Evolutionary conservation across 2,113 vertebrate species (phyloP).

Genomic region (Macroglossus sobrinus): DNA sequence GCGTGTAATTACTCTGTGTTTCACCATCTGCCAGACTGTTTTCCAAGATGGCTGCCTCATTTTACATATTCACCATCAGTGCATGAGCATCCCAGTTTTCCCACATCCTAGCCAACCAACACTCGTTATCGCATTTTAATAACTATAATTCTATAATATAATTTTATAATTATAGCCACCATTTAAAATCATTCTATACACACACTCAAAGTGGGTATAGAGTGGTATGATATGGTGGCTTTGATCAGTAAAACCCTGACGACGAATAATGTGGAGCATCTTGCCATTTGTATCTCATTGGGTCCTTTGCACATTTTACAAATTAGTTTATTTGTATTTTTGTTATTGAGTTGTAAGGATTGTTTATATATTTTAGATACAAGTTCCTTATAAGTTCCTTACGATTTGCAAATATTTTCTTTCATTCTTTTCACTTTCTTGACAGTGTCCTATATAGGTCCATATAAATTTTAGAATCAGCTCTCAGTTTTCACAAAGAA

Average conservation of each 20-base stretch:
- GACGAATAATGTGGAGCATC: background rate
- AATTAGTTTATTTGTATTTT: background rate
- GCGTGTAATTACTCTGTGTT: background rate
- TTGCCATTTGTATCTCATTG: background rate
- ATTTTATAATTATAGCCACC: background rate
- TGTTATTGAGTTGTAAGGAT: background rate
- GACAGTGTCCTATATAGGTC: background rate
- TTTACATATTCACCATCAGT: background rate
- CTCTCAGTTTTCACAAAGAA: background rate
- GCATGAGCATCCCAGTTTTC: background rate
- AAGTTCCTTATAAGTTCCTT: background rate
- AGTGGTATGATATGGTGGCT: background rate
- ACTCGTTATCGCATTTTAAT: background rate
- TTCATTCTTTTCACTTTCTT: background rate
- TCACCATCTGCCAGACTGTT: background rate
- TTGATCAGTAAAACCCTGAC: background rate
- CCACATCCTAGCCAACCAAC: background rate
- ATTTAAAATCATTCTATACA: background rate
- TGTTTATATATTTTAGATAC: background rate
- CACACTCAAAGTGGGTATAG: background rate
- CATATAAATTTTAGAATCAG: background rate
- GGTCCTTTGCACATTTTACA: background rate
- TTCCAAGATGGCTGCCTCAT: background rate
- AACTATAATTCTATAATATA: background rate
- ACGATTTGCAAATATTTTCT: background rate